A percentile compares a stretch with the other conserved stretches of the same genome.
These are phyloP conservation scores for Cylindroiulus punctatus DNA, from an alignment of 2,888 invertebrate species.

Conservation along the genomic window DNA sequence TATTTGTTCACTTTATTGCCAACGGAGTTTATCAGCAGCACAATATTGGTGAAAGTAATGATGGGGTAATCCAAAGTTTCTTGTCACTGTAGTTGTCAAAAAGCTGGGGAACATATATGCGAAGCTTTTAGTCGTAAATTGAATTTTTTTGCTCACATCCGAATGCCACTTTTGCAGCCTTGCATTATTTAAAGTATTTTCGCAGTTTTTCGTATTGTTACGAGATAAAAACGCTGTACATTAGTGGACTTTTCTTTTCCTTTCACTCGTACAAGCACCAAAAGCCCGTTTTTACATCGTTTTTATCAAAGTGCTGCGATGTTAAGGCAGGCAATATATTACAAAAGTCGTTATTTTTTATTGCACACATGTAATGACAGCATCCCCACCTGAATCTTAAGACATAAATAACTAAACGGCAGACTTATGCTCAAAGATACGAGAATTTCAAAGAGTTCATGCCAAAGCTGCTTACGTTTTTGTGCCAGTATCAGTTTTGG, in stretches of 20 bases:
- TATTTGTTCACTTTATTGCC: not conserved
- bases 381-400: conserved; percentile 39
- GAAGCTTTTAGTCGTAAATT: conserved; percentile 43
- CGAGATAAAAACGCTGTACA: conserved; percentile 33
- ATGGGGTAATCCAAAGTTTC: not conserved
- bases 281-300: conserved; percentile 22
- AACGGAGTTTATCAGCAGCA: not conserved
- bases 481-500: not conserved
- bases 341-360: conserved; percentile 38
- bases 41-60: conserved; percentile 12
- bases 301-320: not conserved
- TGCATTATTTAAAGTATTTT: conserved; percentile 43
- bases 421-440: not conserved
- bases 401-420: conserved; percentile 33
- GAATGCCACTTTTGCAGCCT: conserved; percentile 26
- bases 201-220: conserved; percentile 29
- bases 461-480: not conserved
- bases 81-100: not conserved
- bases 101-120: not conserved
- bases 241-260: conserved; percentile 13
- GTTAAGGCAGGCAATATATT: conserved; percentile 13
- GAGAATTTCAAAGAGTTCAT: conserved; percentile 31
- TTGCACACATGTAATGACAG: conserved; percentile 31
- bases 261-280: conserved; percentile 4
- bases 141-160: not conserved